Base-by-base conservation (phyloP, 2,888 invertebrate species). In the Tanytarsus gracilentus region DNA sequence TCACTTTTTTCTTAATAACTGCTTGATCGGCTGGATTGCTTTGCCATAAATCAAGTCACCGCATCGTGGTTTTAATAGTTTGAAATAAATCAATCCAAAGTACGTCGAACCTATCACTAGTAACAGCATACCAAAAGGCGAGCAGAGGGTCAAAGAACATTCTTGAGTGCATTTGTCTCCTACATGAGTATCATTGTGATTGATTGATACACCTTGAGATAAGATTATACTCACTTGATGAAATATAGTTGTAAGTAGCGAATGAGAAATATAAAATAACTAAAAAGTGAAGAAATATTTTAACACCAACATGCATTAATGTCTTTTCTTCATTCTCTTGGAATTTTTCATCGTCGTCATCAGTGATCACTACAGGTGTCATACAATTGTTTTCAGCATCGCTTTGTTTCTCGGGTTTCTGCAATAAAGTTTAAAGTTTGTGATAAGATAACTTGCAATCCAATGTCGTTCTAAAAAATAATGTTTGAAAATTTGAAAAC, bases 101-200 rank as follows among this genome's bases (percentile, higher is more conserved):
- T 85, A 85, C 3, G 79, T 69, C 25, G 85, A 75, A 14, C 72
- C 70, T 1, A 82, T 71, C 0, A 88, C 67, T 0, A 88, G 75
- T 26, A 86, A 72, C 0, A 89, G 73, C 69, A 88, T 81, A 39
- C 88, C 88, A 65, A 85, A 84, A 0, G 88, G 88, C 55, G 79
- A 69, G 67, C 89, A 88, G 61, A 70, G 73, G 11, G 60, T 27
- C 0, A 60, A 27, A 3, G 7, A 16, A 16, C 60, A 60, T 18
- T 60, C 36, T 9, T 23, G 18, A 9, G 1, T 6, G n/a, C 56
- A 56, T n/a, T 23, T 14, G 14, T 33, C 30, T 48, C 59, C 59
- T 59, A 21, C 9, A 44, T 14, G 6, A 21, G 8, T 18, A 8
- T 3, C 3, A 18, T 44, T 21, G 21, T 50, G 29, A 50, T 29